Evolutionary conservation across 2,113 vertebrate species (phyloP), one percentile per base, ranked within the genome.

Genomic region (Istiophorus platypterus): DNA sequence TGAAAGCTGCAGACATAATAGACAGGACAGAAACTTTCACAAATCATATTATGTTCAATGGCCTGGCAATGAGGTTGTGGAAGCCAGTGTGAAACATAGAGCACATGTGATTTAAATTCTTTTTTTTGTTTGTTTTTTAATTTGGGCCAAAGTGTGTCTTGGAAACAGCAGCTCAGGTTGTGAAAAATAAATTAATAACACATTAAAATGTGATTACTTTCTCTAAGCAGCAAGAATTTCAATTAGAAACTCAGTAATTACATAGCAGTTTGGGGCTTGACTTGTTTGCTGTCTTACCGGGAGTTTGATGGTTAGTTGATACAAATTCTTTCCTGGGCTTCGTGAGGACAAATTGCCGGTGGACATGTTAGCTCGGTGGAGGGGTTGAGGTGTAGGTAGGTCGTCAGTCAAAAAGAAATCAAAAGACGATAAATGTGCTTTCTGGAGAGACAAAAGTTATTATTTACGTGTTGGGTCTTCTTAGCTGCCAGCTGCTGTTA

Each of bases 31-130:
- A n/a, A n/a, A n/a, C 64, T 78, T 81, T 52, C 17, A 59, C 49
- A 66, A 84, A 83, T 88, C 45, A 47, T 59, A n/a, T 74, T 69
- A 78, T 26, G 12, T 54, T 52, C 66, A 74, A 15, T 57, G 65
- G 72, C 56, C 37, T n/a, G 63, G 64, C 59, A 83, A 58, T 70
- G 74, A 80, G 37, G 58, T 31, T 37, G 24, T 13, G 12, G 18
- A 15, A 71, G 73, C 22, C 34, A 72, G 7, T 7, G 24, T 63
- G 15, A 85, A 91, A 90, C 77, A 87, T 88, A 87, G 72, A 72
- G 68, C 45, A 49, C 61, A 69, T 88, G 71, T 85, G 56, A 71
- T 71, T 75, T 58, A 27, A 51, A 67, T 34, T 27, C 13, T 18
- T 26, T 17, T 22, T 68, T 76, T 67, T 85, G 17, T 37, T 51